Conservation (phyloP, 2,888 invertebrate genomes). For the Brachyopa scutellaris region DNA sequence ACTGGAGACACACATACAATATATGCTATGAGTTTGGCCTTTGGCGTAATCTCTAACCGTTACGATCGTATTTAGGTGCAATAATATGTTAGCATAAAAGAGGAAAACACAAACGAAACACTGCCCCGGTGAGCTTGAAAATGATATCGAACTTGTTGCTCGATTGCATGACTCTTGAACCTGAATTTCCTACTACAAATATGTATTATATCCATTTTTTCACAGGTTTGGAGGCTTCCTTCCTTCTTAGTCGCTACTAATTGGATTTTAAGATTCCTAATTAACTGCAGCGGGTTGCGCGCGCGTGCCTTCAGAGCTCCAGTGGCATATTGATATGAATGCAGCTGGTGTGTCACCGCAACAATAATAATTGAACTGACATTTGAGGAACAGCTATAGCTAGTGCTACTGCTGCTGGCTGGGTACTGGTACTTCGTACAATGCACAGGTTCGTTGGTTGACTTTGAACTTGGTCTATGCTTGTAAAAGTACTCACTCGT, state of each 20-base stretch:
- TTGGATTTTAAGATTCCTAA: constrained; percentile 60
- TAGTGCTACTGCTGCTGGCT: not conserved
- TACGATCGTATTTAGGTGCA: not conserved
- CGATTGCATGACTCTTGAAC: constrained; percentile 56
- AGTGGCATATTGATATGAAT: constrained; percentile 30
- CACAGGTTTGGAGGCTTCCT: constrained; percentile 6
- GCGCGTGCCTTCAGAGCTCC: not conserved
- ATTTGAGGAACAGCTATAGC: constrained; percentile 25
- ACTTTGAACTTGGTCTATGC: constrained; percentile 67
- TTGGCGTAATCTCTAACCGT: not conserved
- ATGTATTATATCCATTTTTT: too few relatives aligned
- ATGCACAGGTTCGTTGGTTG: constrained; percentile 59
- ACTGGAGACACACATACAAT: not conserved
- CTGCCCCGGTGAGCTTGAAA: constrained; percentile 61
- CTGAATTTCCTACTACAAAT: constrained; percentile 36
- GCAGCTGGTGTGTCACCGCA: constrained; percentile 13
- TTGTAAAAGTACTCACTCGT: constrained; percentile 31
- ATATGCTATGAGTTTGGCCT: not conserved
- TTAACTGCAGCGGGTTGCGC: constrained; percentile 37
- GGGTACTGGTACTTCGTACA: not conserved
- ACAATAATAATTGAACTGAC: constrained; percentile 46
- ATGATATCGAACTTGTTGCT: constrained; percentile 39
- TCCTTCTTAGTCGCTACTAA: constrained; percentile 34
- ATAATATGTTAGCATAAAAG: too few relatives aligned
- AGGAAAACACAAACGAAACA: too few relatives aligned